Evolutionary conservation across 2,797 vertebrate genomes (phyloP).

Genomic region (Aldrovandia affinis): DNA sequence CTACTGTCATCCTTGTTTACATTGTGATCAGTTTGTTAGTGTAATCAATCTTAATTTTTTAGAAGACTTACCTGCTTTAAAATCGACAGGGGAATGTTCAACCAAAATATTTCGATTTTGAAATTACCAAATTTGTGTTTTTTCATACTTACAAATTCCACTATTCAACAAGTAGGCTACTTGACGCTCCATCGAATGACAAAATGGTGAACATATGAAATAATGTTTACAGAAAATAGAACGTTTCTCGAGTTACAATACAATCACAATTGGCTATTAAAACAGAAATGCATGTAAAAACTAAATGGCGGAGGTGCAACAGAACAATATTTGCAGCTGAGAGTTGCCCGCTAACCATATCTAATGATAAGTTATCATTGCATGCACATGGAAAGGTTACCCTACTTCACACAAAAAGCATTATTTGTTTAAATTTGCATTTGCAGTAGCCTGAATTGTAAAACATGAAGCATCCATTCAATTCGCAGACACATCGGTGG

Average conservation of each 20-base stretch:
- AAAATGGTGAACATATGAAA: neutral
- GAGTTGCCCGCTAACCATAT: neutral
- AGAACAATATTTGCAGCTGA: neutral
- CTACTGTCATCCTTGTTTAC: neutral
- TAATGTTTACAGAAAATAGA: neutral
- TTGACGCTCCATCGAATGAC: neutral
- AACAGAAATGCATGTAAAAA: neutral
- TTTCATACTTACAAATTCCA: neutral
- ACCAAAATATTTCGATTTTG: neutral
- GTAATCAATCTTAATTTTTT: neutral
- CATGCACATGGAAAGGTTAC: too few species aligned
- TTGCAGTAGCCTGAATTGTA: neutral
- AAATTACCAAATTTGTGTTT: neutral
- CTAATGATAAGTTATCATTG: neutral
- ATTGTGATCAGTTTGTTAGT: neutral
- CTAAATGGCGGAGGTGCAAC: neutral
- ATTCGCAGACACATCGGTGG: too few species aligned
- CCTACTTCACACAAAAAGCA: neutral
- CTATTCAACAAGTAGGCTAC: neutral
- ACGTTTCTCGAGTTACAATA: neutral
- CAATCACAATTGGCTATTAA: neutral
- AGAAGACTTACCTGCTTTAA: neutral
- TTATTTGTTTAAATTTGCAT: neutral
- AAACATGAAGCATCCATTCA: too few species aligned
- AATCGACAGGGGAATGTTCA: neutral